Percentiles rank a stretch among this genome's conserved stretches.
Evolutionary conservation across 2,888 invertebrate genomes (phyloP).

Genomic region (Barypeithes pellucidus): DNA sequence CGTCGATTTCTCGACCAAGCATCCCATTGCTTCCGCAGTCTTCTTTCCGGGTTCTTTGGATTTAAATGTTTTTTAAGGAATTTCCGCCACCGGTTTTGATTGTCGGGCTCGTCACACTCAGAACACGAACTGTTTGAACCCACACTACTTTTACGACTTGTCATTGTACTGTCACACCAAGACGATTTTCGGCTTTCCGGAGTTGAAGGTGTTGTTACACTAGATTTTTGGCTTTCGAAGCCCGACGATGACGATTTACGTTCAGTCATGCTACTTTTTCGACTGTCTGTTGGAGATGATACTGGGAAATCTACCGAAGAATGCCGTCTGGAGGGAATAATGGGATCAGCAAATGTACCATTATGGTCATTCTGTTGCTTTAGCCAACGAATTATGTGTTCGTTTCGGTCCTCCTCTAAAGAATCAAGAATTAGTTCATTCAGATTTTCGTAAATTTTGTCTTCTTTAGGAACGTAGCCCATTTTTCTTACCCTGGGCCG

Average conservation of each 20-base stretch:
- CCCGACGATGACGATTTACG: slow-evolving; percentile 64
- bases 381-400: slow-evolving; percentile 69
- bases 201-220: slow-evolving; percentile 64
- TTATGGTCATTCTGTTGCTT: slow-evolving; percentile 67
- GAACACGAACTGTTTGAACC: slow-evolving; percentile 69
- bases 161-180: slow-evolving; percentile 62
- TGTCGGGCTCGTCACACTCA: slow-evolving; percentile 67
- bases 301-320: slow-evolving; percentile 60
- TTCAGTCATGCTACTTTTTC: slow-evolving; percentile 64
- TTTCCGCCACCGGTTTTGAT: slow-evolving; percentile 66
- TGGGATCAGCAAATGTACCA: slow-evolving; percentile 53
- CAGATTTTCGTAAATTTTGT: slow-evolving; percentile 68
- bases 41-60: slow-evolving; percentile 67
- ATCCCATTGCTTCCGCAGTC: slow-evolving; percentile 69
- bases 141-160: slow-evolving; percentile 68
- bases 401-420: slow-evolving; percentile 67
- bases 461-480: slow-evolving; percentile 66
- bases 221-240: slow-evolving; percentile 66
- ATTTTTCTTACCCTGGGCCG: slow-evolving; percentile 62
- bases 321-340: slow-evolving; percentile 58
- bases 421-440: slow-evolving; percentile 63
- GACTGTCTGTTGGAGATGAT: slow-evolving; percentile 65
- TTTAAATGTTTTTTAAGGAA: slow-evolving; percentile 65
- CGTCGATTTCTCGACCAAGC: slow-evolving; percentile 70
- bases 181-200: slow-evolving; percentile 65